Evolutionary conservation across 2,113 vertebrate species (phyloP).

Genomic region (Elephantulus edwardii): DNA sequence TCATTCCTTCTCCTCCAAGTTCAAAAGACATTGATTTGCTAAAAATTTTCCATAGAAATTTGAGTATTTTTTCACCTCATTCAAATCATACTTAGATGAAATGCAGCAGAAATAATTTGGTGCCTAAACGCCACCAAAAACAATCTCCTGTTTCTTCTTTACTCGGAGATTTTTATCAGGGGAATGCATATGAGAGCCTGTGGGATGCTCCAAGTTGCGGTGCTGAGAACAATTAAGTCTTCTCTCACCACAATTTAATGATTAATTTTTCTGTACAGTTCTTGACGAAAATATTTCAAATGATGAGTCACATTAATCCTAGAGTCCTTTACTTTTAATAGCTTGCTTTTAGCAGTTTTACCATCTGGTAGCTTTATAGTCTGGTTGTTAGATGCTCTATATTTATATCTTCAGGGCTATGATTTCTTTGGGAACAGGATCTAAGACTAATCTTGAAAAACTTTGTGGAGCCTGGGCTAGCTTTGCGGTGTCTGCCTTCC

Average conservation of each 20-base stretch:
- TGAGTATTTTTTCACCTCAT: constrained; percentile 23
- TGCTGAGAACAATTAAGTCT: constrained; percentile 51
- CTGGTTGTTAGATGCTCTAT: constrained; percentile 13
- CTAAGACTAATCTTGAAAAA: neutral
- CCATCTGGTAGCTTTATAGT: constrained; percentile 13
- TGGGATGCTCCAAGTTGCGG: constrained; percentile 48
- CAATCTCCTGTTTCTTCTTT: constrained; percentile 46
- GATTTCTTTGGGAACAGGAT: constrained; percentile 16
- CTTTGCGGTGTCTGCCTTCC: neutral
- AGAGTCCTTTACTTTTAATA: constrained; percentile 32
- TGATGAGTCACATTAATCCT: neutral
- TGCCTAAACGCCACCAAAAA: constrained; percentile 46
- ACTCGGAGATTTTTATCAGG: constrained; percentile 58
- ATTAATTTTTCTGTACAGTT: neutral
- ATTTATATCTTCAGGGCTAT: neutral
- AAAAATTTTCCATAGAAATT: neutral
- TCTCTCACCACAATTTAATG: constrained; percentile 47
- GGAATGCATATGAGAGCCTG: constrained; percentile 40
- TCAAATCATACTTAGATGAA: constrained; percentile 26
- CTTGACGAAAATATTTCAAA: constrained; percentile 47
- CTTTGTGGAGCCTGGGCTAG: neutral
- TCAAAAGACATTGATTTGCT: neutral
- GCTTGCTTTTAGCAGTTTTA: neutral
- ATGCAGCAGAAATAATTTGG: constrained; percentile 46
- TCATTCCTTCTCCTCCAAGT: too few relatives aligned